phyloP scores from a whole-genome alignment of 2,797 vertebrate genomes.

The Acanthornis magna region DNA sequence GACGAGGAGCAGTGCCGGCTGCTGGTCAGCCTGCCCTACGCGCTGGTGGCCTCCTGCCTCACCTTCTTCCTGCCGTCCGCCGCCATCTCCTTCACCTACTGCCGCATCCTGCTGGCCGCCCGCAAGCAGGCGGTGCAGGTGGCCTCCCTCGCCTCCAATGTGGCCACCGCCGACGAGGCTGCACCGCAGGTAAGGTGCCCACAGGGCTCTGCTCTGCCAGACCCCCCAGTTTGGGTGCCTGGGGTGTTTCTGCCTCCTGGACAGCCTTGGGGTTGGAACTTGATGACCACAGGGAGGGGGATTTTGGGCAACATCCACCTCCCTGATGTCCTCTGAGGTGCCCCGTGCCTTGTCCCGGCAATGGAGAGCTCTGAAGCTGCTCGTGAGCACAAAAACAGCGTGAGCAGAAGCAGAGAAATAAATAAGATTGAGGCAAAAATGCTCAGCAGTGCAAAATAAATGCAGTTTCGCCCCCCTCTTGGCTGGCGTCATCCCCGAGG shows the following conservation, averaged over 20 bases:
- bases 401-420: neutral
- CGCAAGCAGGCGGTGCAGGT: slow-evolving; percentile 90
- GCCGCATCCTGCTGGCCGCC: slow-evolving; percentile 90
- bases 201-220: neutral
- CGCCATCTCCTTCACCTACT: slow-evolving; percentile 98
- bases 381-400: neutral
- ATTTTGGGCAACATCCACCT: neutral
- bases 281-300: neutral
- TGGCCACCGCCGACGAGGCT: neutral
- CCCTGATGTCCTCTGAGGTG: neutral
- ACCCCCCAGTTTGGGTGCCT: rapidly evolving
- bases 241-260: neutral
- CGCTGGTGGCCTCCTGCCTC: slow-evolving; percentile 89
- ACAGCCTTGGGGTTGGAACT: rapidly evolving
- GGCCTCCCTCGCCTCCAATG: slow-evolving; percentile 80
- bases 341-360: rapidly evolving
- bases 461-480: rapidly evolving
- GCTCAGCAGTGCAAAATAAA: neutral
- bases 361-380: neutral
- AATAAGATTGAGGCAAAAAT: neutral
- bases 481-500: neutral
- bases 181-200: slow-evolving; percentile 64
- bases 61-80: slow-evolving; percentile 95
- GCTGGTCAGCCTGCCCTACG: slow-evolving; percentile 90
- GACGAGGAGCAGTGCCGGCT: slow-evolving; percentile 86